These are phyloP conservation scores for Hydrozoanthus gracilis DNA, from an alignment of 92 coral and sea anemone genomes.

Conservation along the genomic window DNA sequence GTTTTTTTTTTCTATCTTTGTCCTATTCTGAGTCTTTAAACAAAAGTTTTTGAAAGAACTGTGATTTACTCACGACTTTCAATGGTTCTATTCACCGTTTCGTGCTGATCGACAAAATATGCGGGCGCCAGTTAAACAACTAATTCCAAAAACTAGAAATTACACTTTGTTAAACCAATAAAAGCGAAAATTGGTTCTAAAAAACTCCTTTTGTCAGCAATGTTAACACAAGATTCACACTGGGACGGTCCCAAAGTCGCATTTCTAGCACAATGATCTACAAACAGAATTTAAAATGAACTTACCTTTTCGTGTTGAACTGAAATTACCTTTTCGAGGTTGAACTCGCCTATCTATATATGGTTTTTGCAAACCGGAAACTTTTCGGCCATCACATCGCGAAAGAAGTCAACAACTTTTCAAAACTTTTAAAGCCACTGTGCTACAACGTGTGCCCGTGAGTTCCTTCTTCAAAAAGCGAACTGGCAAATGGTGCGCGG, in stretches of 20 bases:
- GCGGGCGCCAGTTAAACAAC: too few relatives aligned
- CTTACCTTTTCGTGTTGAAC: background rate
- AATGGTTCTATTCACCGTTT: too few relatives aligned
- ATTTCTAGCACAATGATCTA: background rate
- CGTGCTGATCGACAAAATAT: too few relatives aligned
- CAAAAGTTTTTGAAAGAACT: too few relatives aligned
- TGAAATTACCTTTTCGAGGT: background rate
- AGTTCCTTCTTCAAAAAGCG: background rate
- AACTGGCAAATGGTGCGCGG: constrained; percentile 1
- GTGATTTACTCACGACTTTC: too few relatives aligned
- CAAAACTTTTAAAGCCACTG: too few relatives aligned
- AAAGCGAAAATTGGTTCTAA: background rate
- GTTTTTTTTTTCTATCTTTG: too few relatives aligned
- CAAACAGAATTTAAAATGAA: background rate
- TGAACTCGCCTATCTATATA: background rate
- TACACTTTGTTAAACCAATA: too few relatives aligned
- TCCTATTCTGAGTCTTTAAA: too few relatives aligned
- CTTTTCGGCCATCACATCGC: background rate
- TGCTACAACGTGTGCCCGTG: too few relatives aligned
- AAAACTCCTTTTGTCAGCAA: background rate
- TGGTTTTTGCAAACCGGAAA: too few relatives aligned
- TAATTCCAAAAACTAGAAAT: too few relatives aligned
- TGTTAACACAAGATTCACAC: background rate
- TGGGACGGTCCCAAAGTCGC: background rate
- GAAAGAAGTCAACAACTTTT: background rate